Base-by-base conservation (phyloP, 2,888 invertebrate species). In the Heterodera filipjevi region DNA sequence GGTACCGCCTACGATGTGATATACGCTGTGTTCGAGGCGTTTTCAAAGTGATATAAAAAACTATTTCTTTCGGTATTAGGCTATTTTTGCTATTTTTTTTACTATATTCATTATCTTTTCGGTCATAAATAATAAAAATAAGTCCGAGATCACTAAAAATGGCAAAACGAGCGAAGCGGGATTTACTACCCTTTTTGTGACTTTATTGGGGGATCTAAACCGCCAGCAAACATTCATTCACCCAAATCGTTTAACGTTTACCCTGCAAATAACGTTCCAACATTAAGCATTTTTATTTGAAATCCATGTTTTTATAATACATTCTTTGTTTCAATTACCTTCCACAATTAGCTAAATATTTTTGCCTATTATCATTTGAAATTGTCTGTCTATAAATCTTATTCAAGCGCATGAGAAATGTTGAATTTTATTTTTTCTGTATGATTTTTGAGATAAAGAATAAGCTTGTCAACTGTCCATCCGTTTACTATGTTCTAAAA, bases 1-100 rank as follows among this genome's bases (percentile, higher is more conserved):
- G 49, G 39, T 27, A 33, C 44, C 14, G 83, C 89, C 71, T 89
- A 90, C 84, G 96, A 97, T 90, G 93, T 97, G 86, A 94, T 99
- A 92, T 99, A 98, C 98, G 96, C 97, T 77, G 98, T 99, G 80
- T 96, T 99, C 91, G 95, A 96, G 86, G 95, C 97, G 81, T 97
- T 98, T 92, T 95, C 95, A 89, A 98, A 98, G 93, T 98, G 94
- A 75, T 53, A 32, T 6, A n/a, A 59, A 46, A 35, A 73, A 16
- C 64, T 49, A 5, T 64, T 64, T 64, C 39, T 39, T 10, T 39
- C n/a, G n/a, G n/a, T n/a, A n/a, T 39, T 12, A 39, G 12, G 8
- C 39, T 39, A 49, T 3, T 59, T 59, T 59, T 59, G 27, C 59
- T 59, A 22, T 59, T 59, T 59, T 19, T 53, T 19, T n/a, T n/a